Evolutionary conservation across 2,888 invertebrate species (phyloP).

Genomic region (Plebejus anna): DNA sequence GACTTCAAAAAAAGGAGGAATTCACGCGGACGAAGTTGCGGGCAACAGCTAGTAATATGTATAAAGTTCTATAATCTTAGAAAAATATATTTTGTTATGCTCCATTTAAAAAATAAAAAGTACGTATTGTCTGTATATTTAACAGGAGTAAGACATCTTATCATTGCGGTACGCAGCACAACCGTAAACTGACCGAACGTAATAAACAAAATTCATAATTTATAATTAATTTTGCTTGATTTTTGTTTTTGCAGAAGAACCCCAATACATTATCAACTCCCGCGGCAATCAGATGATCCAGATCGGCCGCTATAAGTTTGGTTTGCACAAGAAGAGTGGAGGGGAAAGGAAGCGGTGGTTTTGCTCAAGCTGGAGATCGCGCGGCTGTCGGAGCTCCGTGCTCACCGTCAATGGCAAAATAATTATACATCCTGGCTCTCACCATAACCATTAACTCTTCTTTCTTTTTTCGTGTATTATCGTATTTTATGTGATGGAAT

Average conservation of each 20-base stretch:
- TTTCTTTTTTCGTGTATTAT: background rate
- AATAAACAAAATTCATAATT: background rate
- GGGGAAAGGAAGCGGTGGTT: background rate
- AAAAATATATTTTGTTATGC: too few relatives aligned
- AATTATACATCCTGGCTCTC: background rate
- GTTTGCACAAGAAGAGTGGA: background rate
- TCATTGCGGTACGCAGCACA: background rate
- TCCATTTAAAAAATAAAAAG: too few relatives aligned
- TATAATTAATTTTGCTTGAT: background rate
- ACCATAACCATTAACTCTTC: slow-evolving; percentile 5
- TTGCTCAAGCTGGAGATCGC: background rate
- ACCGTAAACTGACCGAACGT: background rate
- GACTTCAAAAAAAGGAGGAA: too few relatives aligned
- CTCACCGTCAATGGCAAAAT: background rate
- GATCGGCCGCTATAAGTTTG: background rate
- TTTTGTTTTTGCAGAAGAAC: background rate
- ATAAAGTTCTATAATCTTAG: too few relatives aligned
- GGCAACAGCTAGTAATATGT: too few relatives aligned
- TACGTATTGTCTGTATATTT: too few relatives aligned
- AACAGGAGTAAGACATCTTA: background rate
- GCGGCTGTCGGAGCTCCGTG: background rate
- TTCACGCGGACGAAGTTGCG: too few relatives aligned
- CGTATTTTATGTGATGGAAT: too few relatives aligned
- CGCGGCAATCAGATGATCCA: background rate
- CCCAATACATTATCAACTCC: background rate